Evolutionary conservation across 37 sponge, comb jelly and placozoan genomes (phyloP), one percentile per base, ranked within the genome.

Genomic region (Ephydatia muelleri): DNA sequence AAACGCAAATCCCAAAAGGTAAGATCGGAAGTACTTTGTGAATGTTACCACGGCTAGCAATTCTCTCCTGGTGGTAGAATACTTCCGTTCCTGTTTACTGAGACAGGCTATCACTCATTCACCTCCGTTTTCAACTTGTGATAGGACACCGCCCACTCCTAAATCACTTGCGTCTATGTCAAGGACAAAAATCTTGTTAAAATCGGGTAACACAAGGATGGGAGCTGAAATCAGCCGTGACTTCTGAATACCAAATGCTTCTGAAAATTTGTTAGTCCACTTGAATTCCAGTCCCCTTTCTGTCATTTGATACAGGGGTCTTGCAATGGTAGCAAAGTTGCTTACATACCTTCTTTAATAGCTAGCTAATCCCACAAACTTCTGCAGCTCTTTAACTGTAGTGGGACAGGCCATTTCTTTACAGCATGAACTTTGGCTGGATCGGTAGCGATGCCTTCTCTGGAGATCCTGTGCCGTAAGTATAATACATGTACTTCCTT

Each of bases 91-190:
- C n/a, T n/a, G n/a, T n/a, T n/a, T n/a, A n/a, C n/a, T n/a, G n/a
- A n/a, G n/a, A n/a, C n/a, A n/a, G n/a, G n/a, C n/a, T n/a, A n/a
- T n/a, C n/a, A n/a, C n/a, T n/a, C n/a, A n/a, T n/a, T n/a, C n/a
- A n/a, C n/a, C n/a, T n/a, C n/a, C n/a, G n/a, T n/a, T n/a, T n/a
- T n/a, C n/a, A n/a, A n/a, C n/a, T n/a, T n/a, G n/a, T n/a, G n/a
- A n/a, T n/a, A n/a, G n/a, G n/a, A n/a, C n/a, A n/a, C n/a, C n/a
- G n/a, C n/a, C n/a, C n/a, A n/a, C n/a, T n/a, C n/a, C n/a, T n/a
- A n/a, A n/a, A 78, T 78, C 38, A 74, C 81, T 81, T 38, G 87
- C 87, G 65, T 87, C 87, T 9, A 81, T 80, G 43, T 87, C 87
- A 29, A 87, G 67, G 22, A 87, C 25, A 69, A 87, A 87, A 29